Conservation (phyloP, 2,113 vertebrate genomes). For the Acrocephalus kingi region DNA sequence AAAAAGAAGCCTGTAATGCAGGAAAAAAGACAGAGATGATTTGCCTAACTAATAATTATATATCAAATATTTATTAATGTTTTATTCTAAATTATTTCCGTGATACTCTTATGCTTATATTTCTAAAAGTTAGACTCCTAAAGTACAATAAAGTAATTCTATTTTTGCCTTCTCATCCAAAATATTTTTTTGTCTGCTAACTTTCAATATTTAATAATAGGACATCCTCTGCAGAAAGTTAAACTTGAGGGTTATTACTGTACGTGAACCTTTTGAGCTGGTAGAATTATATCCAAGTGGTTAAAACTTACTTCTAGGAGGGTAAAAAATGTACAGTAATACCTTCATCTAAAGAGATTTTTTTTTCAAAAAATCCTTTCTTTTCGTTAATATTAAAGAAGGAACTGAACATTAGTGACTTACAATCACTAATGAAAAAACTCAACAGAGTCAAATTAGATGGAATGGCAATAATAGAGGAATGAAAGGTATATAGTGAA, state of each 20-base stretch:
- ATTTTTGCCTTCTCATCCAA: neutral
- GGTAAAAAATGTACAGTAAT: neutral
- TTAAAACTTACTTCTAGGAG: neutral
- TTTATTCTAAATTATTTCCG: neutral
- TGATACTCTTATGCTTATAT: neutral
- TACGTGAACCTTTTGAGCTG: neutral
- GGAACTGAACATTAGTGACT: neutral
- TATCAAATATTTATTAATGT: neutral
- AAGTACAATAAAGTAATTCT: neutral
- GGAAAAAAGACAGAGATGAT: neutral
- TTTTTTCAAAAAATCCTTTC: neutral
- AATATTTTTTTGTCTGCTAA: neutral
- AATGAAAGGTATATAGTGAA: neutral
- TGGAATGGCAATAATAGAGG: neutral
- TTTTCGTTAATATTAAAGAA: neutral
- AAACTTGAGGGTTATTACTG: accelerated
- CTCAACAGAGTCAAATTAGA: neutral
- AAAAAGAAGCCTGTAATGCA: neutral
- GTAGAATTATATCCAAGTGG: neutral
- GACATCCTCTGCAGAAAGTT: neutral
- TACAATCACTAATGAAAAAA: neutral
- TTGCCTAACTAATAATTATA: neutral
- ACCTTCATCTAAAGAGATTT: neutral
- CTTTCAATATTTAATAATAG: neutral
- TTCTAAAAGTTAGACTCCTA: neutral